Evolutionary conservation across 1,140 invertebrate species (phyloP).

Genomic region (Drosophila lacteicornis): DNA sequence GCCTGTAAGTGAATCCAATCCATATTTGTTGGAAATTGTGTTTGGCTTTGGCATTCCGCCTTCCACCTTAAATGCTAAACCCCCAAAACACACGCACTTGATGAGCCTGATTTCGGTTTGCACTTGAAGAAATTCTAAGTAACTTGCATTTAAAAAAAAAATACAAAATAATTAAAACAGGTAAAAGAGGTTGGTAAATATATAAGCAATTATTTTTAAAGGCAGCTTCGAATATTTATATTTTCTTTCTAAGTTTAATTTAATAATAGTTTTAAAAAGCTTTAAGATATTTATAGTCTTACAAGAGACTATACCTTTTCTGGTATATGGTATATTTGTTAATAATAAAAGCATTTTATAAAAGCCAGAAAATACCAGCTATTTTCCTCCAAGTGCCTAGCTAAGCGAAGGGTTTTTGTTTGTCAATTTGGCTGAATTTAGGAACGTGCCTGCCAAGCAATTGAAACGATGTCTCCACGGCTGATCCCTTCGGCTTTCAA

Average conservation of each 20-base stretch:
- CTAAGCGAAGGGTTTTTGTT: slow-evolving; percentile 48
- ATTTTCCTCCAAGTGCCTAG: slow-evolving; percentile 7
- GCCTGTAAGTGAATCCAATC: slow-evolving; percentile 54
- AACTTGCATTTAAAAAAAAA: neutral
- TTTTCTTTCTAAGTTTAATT: too few relatives aligned
- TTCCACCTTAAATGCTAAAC: slow-evolving; percentile 35
- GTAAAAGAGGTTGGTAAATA: too few relatives aligned
- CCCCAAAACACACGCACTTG: slow-evolving; percentile 34
- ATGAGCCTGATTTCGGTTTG: slow-evolving; percentile 53
- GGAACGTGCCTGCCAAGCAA: slow-evolving; percentile 53
- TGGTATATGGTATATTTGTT: too few relatives aligned
- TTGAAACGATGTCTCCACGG: slow-evolving; percentile 44
- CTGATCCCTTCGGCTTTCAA: slow-evolving; percentile 64
- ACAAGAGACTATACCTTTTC: too few relatives aligned
- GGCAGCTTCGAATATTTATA: too few relatives aligned
- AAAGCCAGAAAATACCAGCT: too few relatives aligned
- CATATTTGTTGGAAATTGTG: slow-evolving; percentile 69
- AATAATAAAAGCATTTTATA: neutral
- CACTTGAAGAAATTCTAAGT: neutral
- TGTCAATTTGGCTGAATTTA: slow-evolving; percentile 72
- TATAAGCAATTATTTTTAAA: neutral
- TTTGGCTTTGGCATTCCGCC: slow-evolving; percentile 63
- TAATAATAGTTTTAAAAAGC: too few relatives aligned
- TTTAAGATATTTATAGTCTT: too few relatives aligned
- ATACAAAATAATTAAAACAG: neutral